A percentile compares a stretch with the other conserved stretches of the same genome.
These are phyloP conservation scores for Oncorhynchus gorbuscha DNA, from an alignment of 2,113 vertebrate genomes.

Conservation along the genomic window DNA sequence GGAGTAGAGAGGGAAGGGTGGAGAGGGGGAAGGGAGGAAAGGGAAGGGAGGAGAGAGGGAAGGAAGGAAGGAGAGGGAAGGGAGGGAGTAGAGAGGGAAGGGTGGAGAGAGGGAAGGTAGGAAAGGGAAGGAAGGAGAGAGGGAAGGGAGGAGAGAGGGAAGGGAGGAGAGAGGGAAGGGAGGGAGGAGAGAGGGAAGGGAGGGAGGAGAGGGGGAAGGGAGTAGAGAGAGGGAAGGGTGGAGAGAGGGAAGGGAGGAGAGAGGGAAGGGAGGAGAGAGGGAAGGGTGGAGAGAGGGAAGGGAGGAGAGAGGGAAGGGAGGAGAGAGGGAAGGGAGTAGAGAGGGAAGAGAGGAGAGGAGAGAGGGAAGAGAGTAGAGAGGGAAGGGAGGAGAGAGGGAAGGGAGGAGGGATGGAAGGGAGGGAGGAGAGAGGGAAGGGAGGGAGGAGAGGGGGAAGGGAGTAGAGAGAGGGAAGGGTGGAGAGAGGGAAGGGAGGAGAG, in stretches of 20 bases:
- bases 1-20: slow-evolving; percentile 4
- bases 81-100: fast-evolving
- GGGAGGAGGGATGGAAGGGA: too few species aligned
- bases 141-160: slow-evolving; percentile 35
- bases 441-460: too few species aligned
- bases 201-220: too few species aligned
- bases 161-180: slow-evolving; percentile 37
- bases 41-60: slow-evolving; percentile 9
- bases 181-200: slow-evolving; percentile 10
- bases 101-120: slow-evolving; percentile 41
- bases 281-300: slow-evolving; percentile 12
- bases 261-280: not conserved
- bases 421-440: too few species aligned
- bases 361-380: too few species aligned
- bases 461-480: too few species aligned
- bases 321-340: slow-evolving; percentile 22
- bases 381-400: too few species aligned
- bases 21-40: fast-evolving
- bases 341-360: too few species aligned
- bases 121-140: slow-evolving; percentile 1
- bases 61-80: slow-evolving; percentile 23
- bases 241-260: not conserved
- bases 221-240: slow-evolving; percentile 35
- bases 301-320: slow-evolving; percentile 14
- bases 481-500: too few species aligned